Evolutionary conservation across 2,113 vertebrate species (phyloP).

Genomic region (Amblyopsis rosae): DNA sequence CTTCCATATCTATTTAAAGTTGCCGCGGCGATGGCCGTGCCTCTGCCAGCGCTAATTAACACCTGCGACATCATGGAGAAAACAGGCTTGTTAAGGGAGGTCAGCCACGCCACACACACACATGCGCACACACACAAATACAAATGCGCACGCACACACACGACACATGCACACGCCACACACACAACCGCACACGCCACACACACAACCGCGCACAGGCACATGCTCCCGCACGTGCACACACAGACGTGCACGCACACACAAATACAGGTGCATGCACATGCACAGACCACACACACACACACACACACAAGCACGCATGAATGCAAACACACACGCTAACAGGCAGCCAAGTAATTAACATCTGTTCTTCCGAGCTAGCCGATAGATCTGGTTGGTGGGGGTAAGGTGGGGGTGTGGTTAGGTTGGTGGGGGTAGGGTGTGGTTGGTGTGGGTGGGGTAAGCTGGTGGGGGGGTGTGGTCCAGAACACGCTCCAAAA

Average conservation of each 20-base stretch:
- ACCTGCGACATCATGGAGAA: constrained; percentile 27
- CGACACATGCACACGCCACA: too few species aligned
- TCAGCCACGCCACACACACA: constrained; percentile 28
- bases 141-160: too few species aligned
- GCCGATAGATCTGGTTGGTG: background rate
- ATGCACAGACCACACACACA: too few species aligned
- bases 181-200: too few species aligned
- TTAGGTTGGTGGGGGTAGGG: background rate
- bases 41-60: constrained; percentile 50
- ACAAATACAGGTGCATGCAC: too few species aligned
- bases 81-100: constrained; percentile 43
- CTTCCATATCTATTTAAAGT: constrained; percentile 14
- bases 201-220: too few species aligned
- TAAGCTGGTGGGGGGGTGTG: background rate
- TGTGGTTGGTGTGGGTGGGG: too few species aligned
- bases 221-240: too few species aligned
- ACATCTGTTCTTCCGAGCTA: constrained; percentile 16
- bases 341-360: constrained; percentile 41
- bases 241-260: too few species aligned
- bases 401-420: background rate
- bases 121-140: background rate
- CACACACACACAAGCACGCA: constrained; percentile 7
- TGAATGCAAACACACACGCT: too few species aligned
- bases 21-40: constrained; percentile 16
- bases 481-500: background rate